Conservation (phyloP, 2,888 invertebrate genomes). For the Ichneumoninae sp. region DNA sequence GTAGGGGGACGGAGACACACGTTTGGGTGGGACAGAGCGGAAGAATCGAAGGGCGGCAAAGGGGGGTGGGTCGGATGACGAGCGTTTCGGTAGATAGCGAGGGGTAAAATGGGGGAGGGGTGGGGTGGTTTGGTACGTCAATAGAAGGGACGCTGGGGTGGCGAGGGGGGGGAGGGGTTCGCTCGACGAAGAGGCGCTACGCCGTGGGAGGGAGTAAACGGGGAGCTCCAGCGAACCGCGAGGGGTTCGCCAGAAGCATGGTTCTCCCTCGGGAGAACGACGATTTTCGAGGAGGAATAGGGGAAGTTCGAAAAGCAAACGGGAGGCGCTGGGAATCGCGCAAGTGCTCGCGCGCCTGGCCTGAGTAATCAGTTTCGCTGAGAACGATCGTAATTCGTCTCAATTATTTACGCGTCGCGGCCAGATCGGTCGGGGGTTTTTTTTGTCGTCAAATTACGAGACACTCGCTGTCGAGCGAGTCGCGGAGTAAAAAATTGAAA, state of each 20-base stretch:
- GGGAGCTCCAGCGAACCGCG: constrained; percentile 32
- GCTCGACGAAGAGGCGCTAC: constrained; percentile 30
- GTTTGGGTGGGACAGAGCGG: constrained; percentile 40
- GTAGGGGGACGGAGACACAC: constrained; percentile 36
- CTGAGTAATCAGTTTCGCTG: background rate
- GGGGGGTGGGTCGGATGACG: constrained; percentile 40
- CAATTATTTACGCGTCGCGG: background rate
- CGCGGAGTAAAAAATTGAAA: background rate
- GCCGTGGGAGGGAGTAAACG: constrained; percentile 17
- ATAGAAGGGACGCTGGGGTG: constrained; percentile 67
- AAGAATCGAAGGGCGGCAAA: constrained; percentile 35
- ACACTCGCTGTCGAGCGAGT: background rate
- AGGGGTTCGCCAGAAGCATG: constrained; percentile 10
- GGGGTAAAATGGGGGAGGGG: constrained; percentile 42
- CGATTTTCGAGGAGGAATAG: constrained; percentile 34
- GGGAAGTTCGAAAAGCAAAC: constrained; percentile 37
- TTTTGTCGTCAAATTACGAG: background rate
- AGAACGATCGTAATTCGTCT: constrained; percentile 46
- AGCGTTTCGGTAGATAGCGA: constrained; percentile 46
- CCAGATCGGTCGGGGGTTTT: background rate
- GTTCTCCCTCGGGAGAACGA: constrained; percentile 34
- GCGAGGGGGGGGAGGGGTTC: constrained; percentile 54
- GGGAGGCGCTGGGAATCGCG: constrained; percentile 31
- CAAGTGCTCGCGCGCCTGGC: constrained; percentile 1
- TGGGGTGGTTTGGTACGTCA: constrained; percentile 64